These are phyloP conservation scores for Drosophila pallidifrons DNA, from an alignment of 1,140 invertebrate species.

Conservation along the genomic window DNA sequence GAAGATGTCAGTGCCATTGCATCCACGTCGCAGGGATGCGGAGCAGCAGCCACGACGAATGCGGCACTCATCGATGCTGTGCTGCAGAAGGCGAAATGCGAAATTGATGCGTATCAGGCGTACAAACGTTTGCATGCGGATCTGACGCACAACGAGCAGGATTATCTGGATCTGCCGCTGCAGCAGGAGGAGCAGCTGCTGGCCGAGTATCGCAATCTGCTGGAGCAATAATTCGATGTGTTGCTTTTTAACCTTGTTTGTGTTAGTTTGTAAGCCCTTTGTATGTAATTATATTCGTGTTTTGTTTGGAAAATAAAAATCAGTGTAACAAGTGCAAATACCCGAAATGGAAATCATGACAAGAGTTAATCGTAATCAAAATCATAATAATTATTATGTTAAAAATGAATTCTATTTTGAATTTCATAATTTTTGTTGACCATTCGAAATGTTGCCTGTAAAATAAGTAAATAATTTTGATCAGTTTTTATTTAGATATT, in stretches of 20 bases:
- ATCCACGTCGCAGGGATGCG: conserved; percentile 59
- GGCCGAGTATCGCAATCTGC: conserved; percentile 87
- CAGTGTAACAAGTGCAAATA: too few species aligned
- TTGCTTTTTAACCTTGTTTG: neutral
- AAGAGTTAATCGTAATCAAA: too few species aligned
- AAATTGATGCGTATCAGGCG: conserved; percentile 84
- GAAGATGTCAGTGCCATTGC: conserved; percentile 26
- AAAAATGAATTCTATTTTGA: too few species aligned
- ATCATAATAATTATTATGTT: too few species aligned
- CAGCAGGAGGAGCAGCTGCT: conserved; percentile 87
- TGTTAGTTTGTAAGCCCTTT: conserved; percentile 18
- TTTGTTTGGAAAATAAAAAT: conserved; percentile 3
- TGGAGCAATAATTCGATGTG: conserved; percentile 78
- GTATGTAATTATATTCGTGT: conserved; percentile 31
- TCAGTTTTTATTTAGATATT: too few species aligned
- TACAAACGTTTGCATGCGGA: conserved; percentile 87
- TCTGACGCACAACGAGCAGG: conserved; percentile 87
- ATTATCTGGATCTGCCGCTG: conserved; percentile 87
- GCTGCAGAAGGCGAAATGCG: conserved; percentile 51
- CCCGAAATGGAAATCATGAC: too few species aligned
- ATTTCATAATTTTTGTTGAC: too few species aligned
- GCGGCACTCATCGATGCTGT: conserved; percentile 47
- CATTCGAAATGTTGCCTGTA: too few species aligned
- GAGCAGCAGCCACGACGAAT: conserved; percentile 3
- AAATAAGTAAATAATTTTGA: too few species aligned